Evolutionary conservation across 2,113 vertebrate genomes (phyloP).

Genomic region (Speoplatyrhinus poulsoni): DNA sequence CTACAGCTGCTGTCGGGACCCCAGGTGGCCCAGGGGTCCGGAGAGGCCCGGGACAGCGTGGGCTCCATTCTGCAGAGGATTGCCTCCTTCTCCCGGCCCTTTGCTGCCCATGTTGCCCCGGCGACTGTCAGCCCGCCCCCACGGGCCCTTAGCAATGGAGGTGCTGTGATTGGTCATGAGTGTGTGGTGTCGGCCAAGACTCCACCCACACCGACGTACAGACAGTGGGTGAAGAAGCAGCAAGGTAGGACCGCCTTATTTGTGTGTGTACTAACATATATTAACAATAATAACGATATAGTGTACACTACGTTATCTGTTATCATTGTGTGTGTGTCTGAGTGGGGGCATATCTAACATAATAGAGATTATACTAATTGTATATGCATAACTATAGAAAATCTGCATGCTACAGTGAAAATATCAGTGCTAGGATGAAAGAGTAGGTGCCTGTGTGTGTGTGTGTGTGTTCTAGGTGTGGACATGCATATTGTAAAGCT

Average conservation of each 20-base stretch:
- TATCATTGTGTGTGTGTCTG: neutral
- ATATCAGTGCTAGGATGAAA: too few relatives aligned
- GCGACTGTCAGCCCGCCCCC: constrained; percentile 8
- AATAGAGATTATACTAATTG: too few relatives aligned
- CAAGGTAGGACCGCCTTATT: constrained; percentile 65
- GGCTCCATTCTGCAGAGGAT: constrained; percentile 70
- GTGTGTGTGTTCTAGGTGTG: neutral
- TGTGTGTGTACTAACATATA: neutral
- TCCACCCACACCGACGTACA: neutral
- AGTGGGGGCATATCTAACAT: too few relatives aligned
- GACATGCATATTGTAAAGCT: neutral
- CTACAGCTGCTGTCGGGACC: constrained; percentile 63
- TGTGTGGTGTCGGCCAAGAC: constrained; percentile 1
- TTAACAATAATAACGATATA: neutral
- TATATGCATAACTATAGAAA: too few relatives aligned
- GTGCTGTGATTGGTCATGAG: neutral
- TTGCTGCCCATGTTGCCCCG: constrained; percentile 14
- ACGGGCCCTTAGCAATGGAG: constrained; percentile 34
- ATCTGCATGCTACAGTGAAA: too few relatives aligned
- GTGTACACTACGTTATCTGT: neutral
- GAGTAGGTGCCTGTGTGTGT: neutral
- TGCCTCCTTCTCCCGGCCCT: constrained; percentile 67
- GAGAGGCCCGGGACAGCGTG: constrained; percentile 56
- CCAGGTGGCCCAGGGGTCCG: constrained; percentile 61
- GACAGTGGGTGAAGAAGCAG: constrained; percentile 30